Conservation (phyloP, 1,140 invertebrate genomes). For the Chlorops oryzae region DNA sequence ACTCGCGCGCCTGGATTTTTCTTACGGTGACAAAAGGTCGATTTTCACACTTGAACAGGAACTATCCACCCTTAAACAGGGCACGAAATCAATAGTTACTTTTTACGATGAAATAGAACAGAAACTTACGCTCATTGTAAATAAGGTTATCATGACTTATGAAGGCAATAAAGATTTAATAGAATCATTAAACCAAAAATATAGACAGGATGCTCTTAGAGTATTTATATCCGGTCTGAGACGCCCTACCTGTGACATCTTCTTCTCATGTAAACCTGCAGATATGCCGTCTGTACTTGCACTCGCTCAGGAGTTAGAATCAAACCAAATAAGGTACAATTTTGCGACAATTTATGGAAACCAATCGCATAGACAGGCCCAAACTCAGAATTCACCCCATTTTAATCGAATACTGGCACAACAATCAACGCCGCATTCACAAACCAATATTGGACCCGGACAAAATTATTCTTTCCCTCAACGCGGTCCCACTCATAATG, state of each 20-base stretch:
- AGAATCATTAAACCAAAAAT: conserved; percentile 2
- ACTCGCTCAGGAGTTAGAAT: conserved; percentile 16
- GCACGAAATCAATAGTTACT: conserved; percentile 2
- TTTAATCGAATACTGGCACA: neutral
- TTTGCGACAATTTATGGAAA: conserved; percentile 15
- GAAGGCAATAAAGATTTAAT: neutral
- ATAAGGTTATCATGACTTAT: conserved; percentile 15
- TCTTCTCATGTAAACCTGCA: conserved; percentile 11
- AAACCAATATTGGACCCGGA: neutral
- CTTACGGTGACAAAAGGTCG: conserved; percentile 15
- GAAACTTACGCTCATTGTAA: conserved; percentile 16
- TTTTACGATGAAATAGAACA: conserved; percentile 15
- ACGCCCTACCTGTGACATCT: no score
- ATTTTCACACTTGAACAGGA: conserved; percentile 16
- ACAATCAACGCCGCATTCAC: neutral
- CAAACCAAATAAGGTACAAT: conserved; percentile 11
- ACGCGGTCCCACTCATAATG: neutral
- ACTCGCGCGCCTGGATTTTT: conserved; percentile 14
- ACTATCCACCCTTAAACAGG: conserved; percentile 10
- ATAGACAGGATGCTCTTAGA: conserved; percentile 5
- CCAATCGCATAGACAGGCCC: no score
- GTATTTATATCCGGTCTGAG: conserved; percentile 13
- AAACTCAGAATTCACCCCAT: neutral
- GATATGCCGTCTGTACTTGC: conserved; percentile 17
- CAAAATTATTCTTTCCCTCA: neutral